Percentiles rank a stretch among this genome's conserved stretches.
These are phyloP conservation scores for Enteromius trimaculatus DNA, from an alignment of 2,797 vertebrate species.

Conservation along the genomic window DNA sequence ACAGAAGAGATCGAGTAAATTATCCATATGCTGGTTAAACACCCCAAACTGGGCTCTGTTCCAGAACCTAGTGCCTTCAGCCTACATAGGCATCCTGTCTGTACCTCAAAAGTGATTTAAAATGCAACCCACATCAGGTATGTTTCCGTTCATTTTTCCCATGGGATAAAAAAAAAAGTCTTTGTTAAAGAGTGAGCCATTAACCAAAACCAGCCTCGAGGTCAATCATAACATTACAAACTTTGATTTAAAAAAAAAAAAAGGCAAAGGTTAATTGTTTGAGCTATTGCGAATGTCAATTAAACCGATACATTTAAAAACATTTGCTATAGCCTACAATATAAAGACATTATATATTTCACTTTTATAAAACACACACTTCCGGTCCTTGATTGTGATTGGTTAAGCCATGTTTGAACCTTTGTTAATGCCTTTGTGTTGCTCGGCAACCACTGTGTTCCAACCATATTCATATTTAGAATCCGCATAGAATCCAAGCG, in stretches of 20 bases:
- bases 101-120: background rate
- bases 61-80: background rate
- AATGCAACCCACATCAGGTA: background rate
- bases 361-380: no score
- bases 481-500: no score
- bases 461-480: no score
- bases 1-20: background rate
- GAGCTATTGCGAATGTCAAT: background rate
- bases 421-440: no score
- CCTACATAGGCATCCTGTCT: background rate
- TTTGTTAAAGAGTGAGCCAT: background rate
- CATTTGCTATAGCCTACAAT: no score
- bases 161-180: background rate
- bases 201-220: background rate
- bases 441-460: no score
- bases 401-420: no score
- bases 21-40: constrained; percentile 21
- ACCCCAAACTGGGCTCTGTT: background rate
- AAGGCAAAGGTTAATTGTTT: background rate
- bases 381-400: no score
- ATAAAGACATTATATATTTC: no score
- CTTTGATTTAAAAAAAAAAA: background rate
- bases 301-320: background rate
- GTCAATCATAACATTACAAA: background rate
- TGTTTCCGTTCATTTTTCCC: background rate